phyloP scores from a whole-genome alignment of 2,113 vertebrate species.

The Melanocharis versteri region DNA sequence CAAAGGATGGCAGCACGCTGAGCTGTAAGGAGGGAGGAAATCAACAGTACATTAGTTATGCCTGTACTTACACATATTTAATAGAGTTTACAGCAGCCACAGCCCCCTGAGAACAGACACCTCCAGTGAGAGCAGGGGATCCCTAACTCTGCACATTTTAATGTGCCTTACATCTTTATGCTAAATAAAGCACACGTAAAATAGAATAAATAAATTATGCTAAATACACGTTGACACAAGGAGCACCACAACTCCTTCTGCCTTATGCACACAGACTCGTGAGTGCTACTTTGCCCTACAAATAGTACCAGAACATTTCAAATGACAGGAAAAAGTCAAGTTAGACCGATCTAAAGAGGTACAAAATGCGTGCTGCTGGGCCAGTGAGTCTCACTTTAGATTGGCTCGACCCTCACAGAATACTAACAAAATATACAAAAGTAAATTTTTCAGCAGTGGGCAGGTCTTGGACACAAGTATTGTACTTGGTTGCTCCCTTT shows the following conservation, averaged over 20 bases:
- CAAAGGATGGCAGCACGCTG: constrained; percentile 72
- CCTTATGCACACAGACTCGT: neutral
- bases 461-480: neutral
- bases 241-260: neutral
- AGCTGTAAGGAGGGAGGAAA: neutral
- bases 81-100: neutral
- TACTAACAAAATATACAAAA: neutral
- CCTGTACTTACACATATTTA: neutral
- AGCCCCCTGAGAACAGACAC: neutral
- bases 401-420: neutral
- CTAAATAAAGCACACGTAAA: neutral
- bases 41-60: neutral
- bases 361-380: neutral
- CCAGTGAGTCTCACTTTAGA: rapidly evolving
- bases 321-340: neutral
- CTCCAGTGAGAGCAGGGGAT: neutral
- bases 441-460: neutral
- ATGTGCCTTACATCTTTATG: no score
- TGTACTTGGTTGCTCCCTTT: neutral
- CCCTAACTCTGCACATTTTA: neutral
- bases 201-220: no score
- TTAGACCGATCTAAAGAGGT: neutral
- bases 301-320: neutral
- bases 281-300: neutral
- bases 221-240: neutral